Conservation (phyloP, 1,140 invertebrate genomes). For the Helicoverpa zea region DNA sequence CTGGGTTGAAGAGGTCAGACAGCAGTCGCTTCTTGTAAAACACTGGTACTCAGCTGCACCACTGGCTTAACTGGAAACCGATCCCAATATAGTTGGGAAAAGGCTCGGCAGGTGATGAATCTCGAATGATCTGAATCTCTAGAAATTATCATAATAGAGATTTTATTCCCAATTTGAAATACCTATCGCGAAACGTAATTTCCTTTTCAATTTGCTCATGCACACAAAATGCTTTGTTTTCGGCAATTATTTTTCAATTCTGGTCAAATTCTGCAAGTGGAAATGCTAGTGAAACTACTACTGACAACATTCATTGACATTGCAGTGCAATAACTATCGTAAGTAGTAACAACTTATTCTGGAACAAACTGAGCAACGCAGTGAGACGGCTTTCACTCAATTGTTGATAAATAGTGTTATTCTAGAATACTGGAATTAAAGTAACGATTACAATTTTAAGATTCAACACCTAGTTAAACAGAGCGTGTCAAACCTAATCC, state of each 20-base stretch:
- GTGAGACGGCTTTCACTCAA: constrained; percentile 29
- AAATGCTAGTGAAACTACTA: background rate
- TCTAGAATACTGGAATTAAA: constrained; percentile 9
- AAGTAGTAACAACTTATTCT: constrained; percentile 1
- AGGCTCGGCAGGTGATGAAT: no score
- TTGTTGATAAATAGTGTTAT: constrained; percentile 5
- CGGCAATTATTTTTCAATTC: background rate
- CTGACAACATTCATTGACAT: background rate
- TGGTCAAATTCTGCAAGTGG: no score
- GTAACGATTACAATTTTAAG: background rate
- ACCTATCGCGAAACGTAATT: constrained; percentile 9
- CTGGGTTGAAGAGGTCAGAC: no score
- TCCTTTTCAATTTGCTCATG: constrained; percentile 33
- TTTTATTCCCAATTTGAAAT: background rate
- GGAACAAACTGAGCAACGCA: constrained; percentile 12
- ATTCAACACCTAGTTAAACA: background rate
- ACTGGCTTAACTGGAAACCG: no score
- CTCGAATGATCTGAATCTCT: no score
- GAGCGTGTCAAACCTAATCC: no score
- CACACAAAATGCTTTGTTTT: background rate
- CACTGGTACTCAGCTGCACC: no score
- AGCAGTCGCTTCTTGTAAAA: no score
- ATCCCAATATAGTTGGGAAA: background rate
- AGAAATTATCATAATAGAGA: background rate
- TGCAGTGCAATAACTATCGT: constrained; percentile 14